A percentile compares a stretch with the other conserved stretches of the same genome.
These are phyloP conservation scores for Teleogryllus occipitalis DNA, from an alignment of 1,140 invertebrate species.

Conservation along the genomic window DNA sequence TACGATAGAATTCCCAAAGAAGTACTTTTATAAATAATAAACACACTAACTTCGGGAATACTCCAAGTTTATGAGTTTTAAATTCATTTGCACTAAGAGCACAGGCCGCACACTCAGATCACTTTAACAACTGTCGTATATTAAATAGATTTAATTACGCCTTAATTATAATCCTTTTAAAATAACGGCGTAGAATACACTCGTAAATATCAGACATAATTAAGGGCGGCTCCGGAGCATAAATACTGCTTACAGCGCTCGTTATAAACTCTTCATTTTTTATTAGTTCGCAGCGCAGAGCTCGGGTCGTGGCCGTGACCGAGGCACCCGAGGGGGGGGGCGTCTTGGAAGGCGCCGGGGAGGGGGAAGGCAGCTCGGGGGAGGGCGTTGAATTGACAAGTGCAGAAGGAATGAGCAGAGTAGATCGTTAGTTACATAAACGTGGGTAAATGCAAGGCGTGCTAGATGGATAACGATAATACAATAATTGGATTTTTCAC, in stretches of 20 bases:
- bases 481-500: no score
- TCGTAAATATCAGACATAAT: background rate
- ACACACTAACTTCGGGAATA: background rate
- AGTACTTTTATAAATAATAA: background rate
- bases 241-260: background rate
- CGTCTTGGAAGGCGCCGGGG: no score
- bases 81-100: background rate
- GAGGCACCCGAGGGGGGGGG: no score
- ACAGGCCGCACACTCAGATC: background rate
- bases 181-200: background rate
- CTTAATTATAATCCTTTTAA: background rate
- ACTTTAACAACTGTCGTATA: background rate
- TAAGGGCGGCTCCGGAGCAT: background rate
- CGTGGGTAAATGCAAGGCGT: no score
- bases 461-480: no score
- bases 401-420: no score
- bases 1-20: background rate
- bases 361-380: no score
- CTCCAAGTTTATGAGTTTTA: background rate
- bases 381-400: no score
- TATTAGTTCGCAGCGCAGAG: background rate
- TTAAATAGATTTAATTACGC: slow-evolving; percentile 2
- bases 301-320: no score
- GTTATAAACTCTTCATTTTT: background rate
- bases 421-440: no score